Base-by-base conservation (phyloP, 1,140 invertebrate species). In the Euglossa dilemma region DNA sequence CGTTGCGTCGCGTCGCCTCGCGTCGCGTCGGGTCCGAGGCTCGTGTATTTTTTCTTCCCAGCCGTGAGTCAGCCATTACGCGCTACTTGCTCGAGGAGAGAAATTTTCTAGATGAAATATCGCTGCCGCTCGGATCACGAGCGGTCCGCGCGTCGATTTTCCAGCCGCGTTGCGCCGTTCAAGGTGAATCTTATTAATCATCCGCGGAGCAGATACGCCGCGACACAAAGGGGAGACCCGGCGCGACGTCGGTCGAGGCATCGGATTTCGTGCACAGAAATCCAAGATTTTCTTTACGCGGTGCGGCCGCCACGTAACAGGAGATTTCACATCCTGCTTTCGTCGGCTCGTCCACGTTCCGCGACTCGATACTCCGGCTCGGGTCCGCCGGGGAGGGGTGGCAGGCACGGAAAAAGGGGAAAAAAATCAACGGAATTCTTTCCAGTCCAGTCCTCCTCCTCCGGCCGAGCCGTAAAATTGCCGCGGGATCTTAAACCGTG, bases 251-350 rank as follows among this genome's bases (percentile, higher is more conserved):
- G 77, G 50, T 66, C 69, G n/a, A 28, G 70, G 63, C 52, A 63
- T 89, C 80, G 85, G 73, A 85, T 87, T 88, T 88, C 85, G 81
- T 74, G 63, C 57, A 52, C 80, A 84, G 67, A 73, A 81, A 83
- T 81, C 77, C 76, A 77, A 83, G 87, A 86, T 76, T 85, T 80
- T 83, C 80, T 86, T 86, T 86, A 78, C 83, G 57, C 63, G 56
- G 82, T 63, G 67, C 66, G 61, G 84, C 57, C 20, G 70, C 63
- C 23, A 73, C 63, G 88, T 90, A 90, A 90, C 69, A 73, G 61
- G 88, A 90, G 76, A 88, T 74, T 80, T 83, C 80, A 83, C 89
- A 90, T 90, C 89, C 89, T 89, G 78, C 76, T 61, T 80, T 75
- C 83, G 76, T 77, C 43, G 70, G 73, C 70, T 18, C 54, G 70